These are phyloP conservation scores for Colostygia pectinataria DNA, from an alignment of 2,888 invertebrate species.

Conservation along the genomic window DNA sequence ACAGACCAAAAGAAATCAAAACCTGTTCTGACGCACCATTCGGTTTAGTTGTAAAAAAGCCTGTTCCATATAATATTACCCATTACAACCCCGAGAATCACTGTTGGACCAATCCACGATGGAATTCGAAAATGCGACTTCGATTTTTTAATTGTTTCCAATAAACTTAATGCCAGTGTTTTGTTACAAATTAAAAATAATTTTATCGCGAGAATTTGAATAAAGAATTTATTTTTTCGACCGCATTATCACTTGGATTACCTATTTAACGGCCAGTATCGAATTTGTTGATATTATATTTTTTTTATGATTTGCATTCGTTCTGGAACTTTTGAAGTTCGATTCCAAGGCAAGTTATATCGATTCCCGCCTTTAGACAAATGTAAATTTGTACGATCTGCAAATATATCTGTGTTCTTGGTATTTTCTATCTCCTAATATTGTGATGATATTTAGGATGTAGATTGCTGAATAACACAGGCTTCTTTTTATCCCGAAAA, in stretches of 20 bases:
- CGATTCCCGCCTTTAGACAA: no score
- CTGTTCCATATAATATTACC: conserved; percentile 80
- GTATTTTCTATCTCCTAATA: no score
- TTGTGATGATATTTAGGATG: no score
- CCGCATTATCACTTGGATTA: conserved; percentile 25
- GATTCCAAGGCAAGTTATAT: no score
- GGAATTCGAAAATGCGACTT: conserved; percentile 71
- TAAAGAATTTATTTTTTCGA: conserved; percentile 34
- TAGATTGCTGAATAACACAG: no score
- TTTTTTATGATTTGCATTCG: neutral
- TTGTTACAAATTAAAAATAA: conserved; percentile 50
- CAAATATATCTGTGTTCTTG: no score
- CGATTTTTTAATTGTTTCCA: conserved; percentile 77
- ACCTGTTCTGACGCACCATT: conserved; percentile 73
- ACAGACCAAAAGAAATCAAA: conserved; percentile 69
- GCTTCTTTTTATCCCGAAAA: no score
- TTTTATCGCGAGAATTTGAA: conserved; percentile 54
- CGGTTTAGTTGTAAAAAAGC: conserved; percentile 79
- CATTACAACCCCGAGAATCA: conserved; percentile 79
- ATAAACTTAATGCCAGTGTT: conserved; percentile 61
- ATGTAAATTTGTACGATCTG: no score
- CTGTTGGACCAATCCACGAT: conserved; percentile 67
- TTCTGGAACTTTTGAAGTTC: conserved; percentile 3
- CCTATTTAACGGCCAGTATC: conserved; percentile 30
- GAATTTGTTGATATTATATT: conserved; percentile 23